phyloP scores from a whole-genome alignment of 2,888 invertebrate species.

The Exocentrus adspersus region DNA sequence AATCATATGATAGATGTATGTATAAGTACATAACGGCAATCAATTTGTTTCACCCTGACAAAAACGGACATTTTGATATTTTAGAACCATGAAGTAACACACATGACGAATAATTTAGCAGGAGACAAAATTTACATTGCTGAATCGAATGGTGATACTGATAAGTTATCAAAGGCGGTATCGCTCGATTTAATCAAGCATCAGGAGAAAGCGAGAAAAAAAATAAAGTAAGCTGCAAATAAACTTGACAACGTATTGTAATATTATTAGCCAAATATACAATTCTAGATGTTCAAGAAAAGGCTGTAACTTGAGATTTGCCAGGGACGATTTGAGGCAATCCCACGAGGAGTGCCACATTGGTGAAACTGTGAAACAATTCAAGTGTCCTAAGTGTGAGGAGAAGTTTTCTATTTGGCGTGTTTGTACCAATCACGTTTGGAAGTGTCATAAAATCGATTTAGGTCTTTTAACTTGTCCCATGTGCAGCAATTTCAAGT shows the following conservation, averaged over 20 bases:
- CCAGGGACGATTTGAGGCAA: constrained; percentile 60
- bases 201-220: constrained; percentile 52
- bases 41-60: no score
- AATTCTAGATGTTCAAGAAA: constrained; percentile 65
- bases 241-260: no score
- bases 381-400: constrained; percentile 67
- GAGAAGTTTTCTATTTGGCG: constrained; percentile 71
- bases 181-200: constrained; percentile 45
- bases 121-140: neutral
- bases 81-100: constrained; percentile 18
- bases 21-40: no score
- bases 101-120: constrained; percentile 7
- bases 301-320: constrained; percentile 69
- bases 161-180: constrained; percentile 16
- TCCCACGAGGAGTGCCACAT: constrained; percentile 68
- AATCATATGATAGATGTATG: constrained; percentile 65
- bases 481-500: constrained; percentile 68
- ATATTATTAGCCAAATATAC: no score
- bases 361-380: constrained; percentile 59
- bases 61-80: no score
- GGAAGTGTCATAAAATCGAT: constrained; percentile 73
- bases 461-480: constrained; percentile 70
- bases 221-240: constrained; percentile 54
- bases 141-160: neutral
- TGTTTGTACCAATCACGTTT: constrained; percentile 74